These are phyloP conservation scores for Cyprinella venusta DNA, from an alignment of 2,797 vertebrate genomes.

Conservation along the genomic window DNA sequence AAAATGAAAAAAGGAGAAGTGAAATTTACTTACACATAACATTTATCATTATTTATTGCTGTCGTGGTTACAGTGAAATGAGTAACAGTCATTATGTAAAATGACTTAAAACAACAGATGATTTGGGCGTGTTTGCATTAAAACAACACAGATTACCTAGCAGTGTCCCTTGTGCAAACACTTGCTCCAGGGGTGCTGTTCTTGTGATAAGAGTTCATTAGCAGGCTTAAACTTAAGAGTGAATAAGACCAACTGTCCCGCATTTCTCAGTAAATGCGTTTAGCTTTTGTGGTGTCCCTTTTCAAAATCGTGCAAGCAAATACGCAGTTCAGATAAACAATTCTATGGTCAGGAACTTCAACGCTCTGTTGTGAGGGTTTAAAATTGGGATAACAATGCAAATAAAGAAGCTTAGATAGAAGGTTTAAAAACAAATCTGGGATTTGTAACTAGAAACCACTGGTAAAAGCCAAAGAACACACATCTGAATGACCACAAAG, in stretches of 20 bases:
- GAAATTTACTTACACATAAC: background rate
- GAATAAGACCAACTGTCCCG: background rate
- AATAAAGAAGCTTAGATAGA: conserved; percentile 16
- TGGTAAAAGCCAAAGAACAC: conserved; percentile 14
- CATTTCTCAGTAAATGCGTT: background rate
- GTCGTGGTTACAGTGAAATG: conserved; percentile 15
- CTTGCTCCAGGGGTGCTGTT: conserved; percentile 5
- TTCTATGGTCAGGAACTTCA: conserved; percentile 5
- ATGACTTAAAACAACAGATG: conserved; percentile 3
- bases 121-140: background rate
- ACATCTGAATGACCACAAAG: conserved; percentile 14
- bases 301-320: background rate
- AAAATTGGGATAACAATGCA: background rate
- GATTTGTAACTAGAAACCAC: background rate
- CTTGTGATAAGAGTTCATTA: conserved; percentile 10
- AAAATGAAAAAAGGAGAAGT: conserved; percentile 4
- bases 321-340: conserved; percentile 3
- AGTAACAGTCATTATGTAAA: background rate
- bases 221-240: background rate
- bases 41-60: conserved; percentile 14
- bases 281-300: background rate
- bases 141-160: background rate
- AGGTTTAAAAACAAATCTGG: conserved; percentile 26
- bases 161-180: background rate
- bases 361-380: background rate